Conservation (phyloP, 37 sponge, comb jelly and placozoan genomes). For the Chondrilla cf. caribensis region DNA sequence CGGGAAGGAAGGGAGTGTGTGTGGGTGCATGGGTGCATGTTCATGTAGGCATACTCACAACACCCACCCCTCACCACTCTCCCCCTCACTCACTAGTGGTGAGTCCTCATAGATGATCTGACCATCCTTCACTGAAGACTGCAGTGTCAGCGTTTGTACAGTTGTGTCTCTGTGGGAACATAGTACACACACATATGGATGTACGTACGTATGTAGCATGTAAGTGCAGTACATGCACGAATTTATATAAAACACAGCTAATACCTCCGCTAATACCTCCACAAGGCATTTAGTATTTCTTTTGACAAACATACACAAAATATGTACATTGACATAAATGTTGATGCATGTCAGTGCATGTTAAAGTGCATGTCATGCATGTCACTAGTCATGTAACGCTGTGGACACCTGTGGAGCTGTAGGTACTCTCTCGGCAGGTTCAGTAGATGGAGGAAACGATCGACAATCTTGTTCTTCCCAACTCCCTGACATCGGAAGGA, state of each 20-base stretch:
- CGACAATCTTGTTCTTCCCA: conserved; percentile 94
- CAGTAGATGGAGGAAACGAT: conserved; percentile 77
- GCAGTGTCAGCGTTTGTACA: conserved; percentile 84
- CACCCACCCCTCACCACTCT: not conserved
- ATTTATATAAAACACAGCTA: too few species aligned
- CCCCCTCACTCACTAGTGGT: conserved; percentile 53
- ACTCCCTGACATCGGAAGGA: conserved; percentile 59
- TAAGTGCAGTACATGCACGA: too few species aligned
- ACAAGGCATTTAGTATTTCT: too few species aligned
- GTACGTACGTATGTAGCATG: too few species aligned
- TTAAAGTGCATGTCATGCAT: too few species aligned
- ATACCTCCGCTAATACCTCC: too few species aligned
- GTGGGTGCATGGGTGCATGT: too few species aligned
- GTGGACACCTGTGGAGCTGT: conserved; percentile 77
- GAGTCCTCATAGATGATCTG: conserved; percentile 75
- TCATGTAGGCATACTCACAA: not conserved
- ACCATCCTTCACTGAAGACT: conserved; percentile 78
- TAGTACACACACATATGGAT: not conserved
- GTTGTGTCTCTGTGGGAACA: conserved; percentile 64
- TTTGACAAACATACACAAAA: too few species aligned
- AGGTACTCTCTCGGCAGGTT: conserved; percentile 85
- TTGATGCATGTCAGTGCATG: too few species aligned
- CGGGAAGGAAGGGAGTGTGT: not conserved
- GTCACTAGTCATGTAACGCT: too few species aligned
- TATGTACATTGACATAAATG: too few species aligned